Evolutionary conservation across 2,797 vertebrate genomes (phyloP), one percentile per base, ranked within the genome.

Genomic region (Lophotriccus pileatus): DNA sequence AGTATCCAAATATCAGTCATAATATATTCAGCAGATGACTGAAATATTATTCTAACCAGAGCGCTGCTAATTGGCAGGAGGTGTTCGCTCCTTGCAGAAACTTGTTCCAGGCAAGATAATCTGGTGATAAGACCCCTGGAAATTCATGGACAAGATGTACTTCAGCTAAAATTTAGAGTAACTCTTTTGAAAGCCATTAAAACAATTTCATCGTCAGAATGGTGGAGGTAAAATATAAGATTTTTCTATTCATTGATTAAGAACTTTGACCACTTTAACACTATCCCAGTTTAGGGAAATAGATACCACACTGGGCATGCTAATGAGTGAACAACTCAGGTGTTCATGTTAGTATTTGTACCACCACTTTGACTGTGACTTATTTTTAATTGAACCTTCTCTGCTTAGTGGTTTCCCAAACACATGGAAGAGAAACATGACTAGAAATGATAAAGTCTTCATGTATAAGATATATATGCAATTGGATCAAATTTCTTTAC

Each of bases 221-320:
- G 15, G 10, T 32, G n/a, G 36, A 69, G 7, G 12, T 53, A 84
- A 89, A 90, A 87, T 14, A 3, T 0, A 9, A 58, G 14, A 34
- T 30, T 84, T 58, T 52, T 34, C 19, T 72, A 7, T 50, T 66
- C 6, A 1, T 4, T 68, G 22, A 17, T 46, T 23, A 81, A 53
- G 17, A 68, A 39, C 3, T 68, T 86, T 43, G 17, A 56, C 4
- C 4, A 23, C 9, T 56, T 60, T 77, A 85, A 56, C 3, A 6
- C 24, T 68, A 47, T 20, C 17, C 27, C 27, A 27, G 0, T 3
- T 60, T 21, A 78, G 34, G 88, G 43, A 84, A 77, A 60, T 30
- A n/a, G 10, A 10, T 32, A n/a, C 27, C 17, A 60, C 6, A 18
- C 2, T 14, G 19, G 8, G 1, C 12, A 50, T 27, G 6, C 4